Base-by-base conservation (phyloP, 2,797 vertebrate species). In the Eulemur mongoz region DNA sequence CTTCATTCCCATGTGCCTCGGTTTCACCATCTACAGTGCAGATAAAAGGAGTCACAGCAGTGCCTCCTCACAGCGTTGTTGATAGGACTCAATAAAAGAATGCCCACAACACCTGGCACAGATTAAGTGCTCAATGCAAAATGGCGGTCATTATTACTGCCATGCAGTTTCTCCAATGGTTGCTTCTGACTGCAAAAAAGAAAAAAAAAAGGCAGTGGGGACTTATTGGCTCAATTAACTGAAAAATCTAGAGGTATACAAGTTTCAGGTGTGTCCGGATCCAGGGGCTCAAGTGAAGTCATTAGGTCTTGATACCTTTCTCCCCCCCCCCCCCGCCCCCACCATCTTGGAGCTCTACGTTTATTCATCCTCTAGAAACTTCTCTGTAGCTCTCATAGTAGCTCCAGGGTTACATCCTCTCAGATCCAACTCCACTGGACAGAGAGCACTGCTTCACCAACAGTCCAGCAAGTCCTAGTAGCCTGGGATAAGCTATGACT, bases 131-230 rank as follows among this genome's bases (percentile, higher is more conserved):
- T 76, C 38, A 38, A 17, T 45, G 48, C 43, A 72, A 35, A 48
- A 72, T 0, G 52, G 80, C 0, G 0, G 10, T 48, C 57, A 32
- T 43, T 8, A 30, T 4, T 23, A 23, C 3, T 20, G 40, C 45
- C n/a, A 20, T 50, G 40, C 43, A 57, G 48, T 13, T 48, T 67
- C 45, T 38, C 18, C n/a, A 65, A 5, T 27, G 59, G 30, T 50
- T 75, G 43, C 48, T 84, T 35, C 65, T 50, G 67, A 32, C 7
- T n/a, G 35, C n/a, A 57, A 54, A 22, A 54, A 54, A 20, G 20
- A 61, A 38, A 38, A 61, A 63, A n/a, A 18, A 65, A 65, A 9
- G 17, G 7, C 3, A 17, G 32, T 8, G 7, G 12, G 27, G n/a
- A 48, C 27, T 43, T 63, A 38, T 6, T 72, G 69, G 25, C n/a